Base-by-base conservation (phyloP, 2,888 invertebrate species). In the Autographa gamma region DNA sequence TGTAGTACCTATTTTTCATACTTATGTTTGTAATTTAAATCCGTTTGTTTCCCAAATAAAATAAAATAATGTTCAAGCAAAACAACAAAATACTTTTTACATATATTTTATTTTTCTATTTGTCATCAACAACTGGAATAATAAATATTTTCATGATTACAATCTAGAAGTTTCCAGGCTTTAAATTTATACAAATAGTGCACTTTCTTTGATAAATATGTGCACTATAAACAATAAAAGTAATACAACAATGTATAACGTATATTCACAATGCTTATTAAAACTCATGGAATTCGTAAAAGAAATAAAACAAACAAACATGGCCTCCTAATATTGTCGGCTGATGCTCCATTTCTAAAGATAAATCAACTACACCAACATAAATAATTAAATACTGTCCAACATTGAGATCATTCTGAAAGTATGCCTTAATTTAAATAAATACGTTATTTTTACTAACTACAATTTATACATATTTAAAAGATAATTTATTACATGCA, bases 371-470 rank as follows among this genome's bases (percentile, higher is more conserved):
- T 19, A 56, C 54, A 56, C 60, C 63, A 82, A 77, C 70, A 76
- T 81, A 60, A 86, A 90, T 90, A 16, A 86, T 81, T 86, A 81
- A 93, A 92, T 92, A 93, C 92, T 92, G 91, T 88, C 91, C 91
- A 93, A 88, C 88, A 85, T 83, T 92, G 93, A 93, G 93, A 93
- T 93, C 93, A 93, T 88, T 88, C 86, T 82, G 85, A 83, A 83
- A 83, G 80, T 82, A 9, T 60, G 18, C 18, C 54, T 54, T 25
- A 60, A 18, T 60, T 32, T 18, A 56, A 56, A 25, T 18, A 56
- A 56, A 56, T 25, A 56, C 48, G 6, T 48, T n/a, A 48, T 48
- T n/a, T 48, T 16, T n/a, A 48, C 48, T 48, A 48, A 48, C 48
- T 48, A 48, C 16, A 16, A 8, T n/a, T 48, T 14, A 43, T 43